A percentile compares a stretch with the other conserved stretches of the same genome.
Conservation (phyloP, 2,888 invertebrate species). For the Drosophila paracracens region DNA sequence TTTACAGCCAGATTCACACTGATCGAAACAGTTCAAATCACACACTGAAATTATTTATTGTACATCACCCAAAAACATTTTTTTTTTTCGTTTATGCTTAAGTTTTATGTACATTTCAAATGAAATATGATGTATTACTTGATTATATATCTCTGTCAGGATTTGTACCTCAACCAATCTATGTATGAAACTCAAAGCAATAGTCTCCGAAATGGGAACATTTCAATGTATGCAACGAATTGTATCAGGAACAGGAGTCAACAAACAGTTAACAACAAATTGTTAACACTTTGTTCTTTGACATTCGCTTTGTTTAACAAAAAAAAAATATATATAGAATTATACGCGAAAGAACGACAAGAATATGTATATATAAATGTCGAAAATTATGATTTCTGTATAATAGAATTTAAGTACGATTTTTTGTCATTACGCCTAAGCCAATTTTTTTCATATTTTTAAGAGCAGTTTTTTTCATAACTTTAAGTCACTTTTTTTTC, state of each 20-base stretch:
- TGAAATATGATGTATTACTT: neutral
- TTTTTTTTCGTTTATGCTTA: slow-evolving; percentile 5
- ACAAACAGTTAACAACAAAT: neutral
- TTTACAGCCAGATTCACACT: neutral
- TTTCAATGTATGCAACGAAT: slow-evolving; percentile 10
- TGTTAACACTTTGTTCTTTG: slow-evolving; percentile 12
- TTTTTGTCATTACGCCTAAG: slow-evolving; percentile 40
- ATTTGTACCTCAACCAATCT: neutral
- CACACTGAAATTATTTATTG: slow-evolving; percentile 26
- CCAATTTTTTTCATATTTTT: slow-evolving; percentile 31
- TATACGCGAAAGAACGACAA: neutral
- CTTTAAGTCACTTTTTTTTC: slow-evolving; percentile 49
- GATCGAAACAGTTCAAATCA: neutral
- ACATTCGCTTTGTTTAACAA: slow-evolving; percentile 41
- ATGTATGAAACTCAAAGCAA: slow-evolving; percentile 4
- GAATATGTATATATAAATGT: slow-evolving; percentile 1
- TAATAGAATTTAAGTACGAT: slow-evolving; percentile 18
- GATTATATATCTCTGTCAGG: slow-evolving; percentile 3
- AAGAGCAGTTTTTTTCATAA: slow-evolving; percentile 29
- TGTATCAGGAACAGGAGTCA: slow-evolving; percentile 4
- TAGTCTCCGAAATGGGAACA: neutral
- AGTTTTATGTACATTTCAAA: slow-evolving; percentile 31
- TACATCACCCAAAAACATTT: neutral
- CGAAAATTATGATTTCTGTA: slow-evolving; percentile 5
- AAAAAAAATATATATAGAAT: neutral